Base-by-base conservation (phyloP, 2,888 invertebrate species). In the Eucriotettix oculatus region DNA sequence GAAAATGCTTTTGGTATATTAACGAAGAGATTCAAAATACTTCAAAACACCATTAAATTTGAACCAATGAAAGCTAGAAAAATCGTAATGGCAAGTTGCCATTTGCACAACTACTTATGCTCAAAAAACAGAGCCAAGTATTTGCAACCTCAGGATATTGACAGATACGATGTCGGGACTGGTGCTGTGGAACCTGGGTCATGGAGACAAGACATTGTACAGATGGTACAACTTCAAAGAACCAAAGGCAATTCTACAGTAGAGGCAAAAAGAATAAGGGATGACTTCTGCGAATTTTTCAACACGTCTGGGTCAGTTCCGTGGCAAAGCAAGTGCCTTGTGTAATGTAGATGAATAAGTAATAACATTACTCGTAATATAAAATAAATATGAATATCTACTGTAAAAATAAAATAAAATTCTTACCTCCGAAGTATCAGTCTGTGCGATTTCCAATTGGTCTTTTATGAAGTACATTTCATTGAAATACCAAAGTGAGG, bases 31-130 rank as follows among this genome's bases (percentile, higher is more conserved):
- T 44, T 44, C 44, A 44, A 44, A 44, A 44, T 44, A 44, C 14
- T 44, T 44, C 44, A 55, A 55, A 10, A 41, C 16, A n/a, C 41
- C 57, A 56, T 56, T 56, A 56, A 56, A 56, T 56, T 56, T 56
- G 11, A 42, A 41, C 57, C 57, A 10, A 11, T 12, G 10, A 41
- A 56, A 42, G 57, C 42, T 56, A 10, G 41, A 16, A 42, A 11
- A 56, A 56, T 56, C 10, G 11, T 56, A 42, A 41, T 56, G 57
- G 41, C 42, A 42, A 42, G 57, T 56, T 56, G 42, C 42, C 57
- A 56, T 41, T 42, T 56, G 42, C 42, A 41, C 42, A 56, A 56
- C 57, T 56, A 56, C 16, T 56, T 56, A 16, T 56, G 10, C 16
- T 12, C 29, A 56, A 56, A 16, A 16, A 56, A 56, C 42, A 41